Conservation (phyloP, 1,140 invertebrate genomes). For the Drosophila murphyi region DNA sequence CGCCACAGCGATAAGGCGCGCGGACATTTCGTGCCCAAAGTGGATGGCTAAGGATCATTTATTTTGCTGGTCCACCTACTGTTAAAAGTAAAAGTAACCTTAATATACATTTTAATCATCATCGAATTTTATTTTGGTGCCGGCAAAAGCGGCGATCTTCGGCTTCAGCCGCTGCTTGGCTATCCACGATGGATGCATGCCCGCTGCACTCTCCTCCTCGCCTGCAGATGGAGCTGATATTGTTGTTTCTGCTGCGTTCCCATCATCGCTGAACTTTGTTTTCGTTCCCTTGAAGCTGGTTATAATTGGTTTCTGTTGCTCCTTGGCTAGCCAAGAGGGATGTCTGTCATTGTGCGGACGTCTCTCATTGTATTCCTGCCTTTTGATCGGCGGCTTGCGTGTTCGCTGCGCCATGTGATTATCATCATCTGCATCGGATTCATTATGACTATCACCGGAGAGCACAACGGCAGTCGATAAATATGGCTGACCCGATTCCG, state of each 20-base stretch:
- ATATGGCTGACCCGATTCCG: slow-evolving; percentile 86
- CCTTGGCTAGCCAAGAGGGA: slow-evolving; percentile 87
- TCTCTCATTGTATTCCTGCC: slow-evolving; percentile 5
- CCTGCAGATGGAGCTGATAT: neutral
- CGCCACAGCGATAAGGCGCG: slow-evolving; percentile 86
- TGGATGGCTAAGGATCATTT: slow-evolving; percentile 40
- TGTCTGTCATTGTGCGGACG: slow-evolving; percentile 66
- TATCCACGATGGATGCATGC: slow-evolving; percentile 87
- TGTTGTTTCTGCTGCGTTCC: slow-evolving; percentile 12
- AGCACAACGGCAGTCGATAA: slow-evolving; percentile 85
- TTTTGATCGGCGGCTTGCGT: neutral
- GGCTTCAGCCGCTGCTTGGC: slow-evolving; percentile 85
- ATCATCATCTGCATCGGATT: slow-evolving; percentile 41
- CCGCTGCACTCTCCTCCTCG: slow-evolving; percentile 7
- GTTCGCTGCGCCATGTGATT: neutral
- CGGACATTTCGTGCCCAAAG: slow-evolving; percentile 87
- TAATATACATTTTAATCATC: slow-evolving; percentile 46
- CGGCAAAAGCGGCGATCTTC: slow-evolving; percentile 72
- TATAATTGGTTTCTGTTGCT: slow-evolving; percentile 63
- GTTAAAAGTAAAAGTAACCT: slow-evolving; percentile 35
- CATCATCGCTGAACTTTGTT: slow-evolving; percentile 77
- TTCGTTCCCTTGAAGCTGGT: slow-evolving; percentile 69
- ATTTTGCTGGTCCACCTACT: neutral
- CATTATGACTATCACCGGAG: slow-evolving; percentile 41
- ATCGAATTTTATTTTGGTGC: slow-evolving; percentile 84